Evolutionary conservation across 2,113 vertebrate species (phyloP).

Genomic region (Guaruba guarouba): DNA sequence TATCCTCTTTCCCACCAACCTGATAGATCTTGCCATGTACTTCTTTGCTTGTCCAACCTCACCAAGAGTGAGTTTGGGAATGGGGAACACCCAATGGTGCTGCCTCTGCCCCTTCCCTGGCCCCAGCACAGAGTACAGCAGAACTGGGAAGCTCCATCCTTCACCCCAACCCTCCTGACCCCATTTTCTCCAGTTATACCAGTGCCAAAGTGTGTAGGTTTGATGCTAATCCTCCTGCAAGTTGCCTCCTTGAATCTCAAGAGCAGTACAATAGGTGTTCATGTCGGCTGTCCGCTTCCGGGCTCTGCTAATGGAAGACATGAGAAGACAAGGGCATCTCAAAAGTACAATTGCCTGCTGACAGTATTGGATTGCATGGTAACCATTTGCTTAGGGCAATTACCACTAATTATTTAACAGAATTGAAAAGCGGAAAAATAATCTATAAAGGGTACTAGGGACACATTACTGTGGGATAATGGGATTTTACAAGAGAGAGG

Average conservation of each 20-base stretch:
- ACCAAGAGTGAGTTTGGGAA: not conserved
- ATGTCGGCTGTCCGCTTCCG: not conserved
- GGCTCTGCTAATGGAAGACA: not conserved
- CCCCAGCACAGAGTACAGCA: too few species aligned
- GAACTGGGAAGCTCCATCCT: not conserved
- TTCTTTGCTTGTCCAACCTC: not conserved
- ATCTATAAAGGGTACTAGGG: constrained; percentile 15
- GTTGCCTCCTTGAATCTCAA: rapidly evolving
- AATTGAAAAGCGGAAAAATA: constrained; percentile 41
- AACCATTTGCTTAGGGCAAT: constrained; percentile 52
- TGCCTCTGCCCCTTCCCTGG: not conserved
- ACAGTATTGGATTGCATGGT: not conserved
- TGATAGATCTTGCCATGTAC: too few species aligned
- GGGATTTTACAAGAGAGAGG: not conserved
- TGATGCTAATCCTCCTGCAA: not conserved
- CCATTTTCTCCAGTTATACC: not conserved
- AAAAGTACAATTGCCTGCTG: not conserved
- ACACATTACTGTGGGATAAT: constrained; percentile 1
- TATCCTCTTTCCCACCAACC: too few species aligned
- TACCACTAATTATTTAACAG: constrained; percentile 56
- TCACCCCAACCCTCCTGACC: not conserved
- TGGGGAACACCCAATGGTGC: not conserved
- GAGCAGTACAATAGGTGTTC: not conserved
- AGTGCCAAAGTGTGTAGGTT: not conserved
- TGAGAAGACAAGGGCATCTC: not conserved